Conservation (phyloP, 2,797 vertebrate genomes). For the Cichlasoma orientale region DNA sequence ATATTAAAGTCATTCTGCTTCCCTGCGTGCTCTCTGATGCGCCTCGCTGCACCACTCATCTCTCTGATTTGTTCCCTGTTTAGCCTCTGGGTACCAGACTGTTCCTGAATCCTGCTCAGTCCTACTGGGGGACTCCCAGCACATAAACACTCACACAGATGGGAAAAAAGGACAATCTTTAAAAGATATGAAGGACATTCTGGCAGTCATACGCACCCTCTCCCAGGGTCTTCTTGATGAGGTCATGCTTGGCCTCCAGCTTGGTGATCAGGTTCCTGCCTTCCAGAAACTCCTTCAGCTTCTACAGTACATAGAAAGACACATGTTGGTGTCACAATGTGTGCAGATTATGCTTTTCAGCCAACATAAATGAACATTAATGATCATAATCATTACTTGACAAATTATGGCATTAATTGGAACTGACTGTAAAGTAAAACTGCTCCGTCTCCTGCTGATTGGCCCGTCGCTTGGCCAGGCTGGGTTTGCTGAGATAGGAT, state of each 20-base stretch:
- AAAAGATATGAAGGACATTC: conserved; percentile 39
- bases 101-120: conserved; percentile 17
- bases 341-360: neutral
- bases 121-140: neutral
- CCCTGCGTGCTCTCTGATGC: conserved; percentile 33
- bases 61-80: conserved; percentile 6
- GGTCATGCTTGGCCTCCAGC: conserved; percentile 95
- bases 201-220: conserved; percentile 89
- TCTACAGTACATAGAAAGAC: conserved; percentile 77
- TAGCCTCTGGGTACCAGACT: conserved; percentile 8
- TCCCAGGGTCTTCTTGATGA: conserved; percentile 95
- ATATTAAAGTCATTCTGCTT: conserved; percentile 39
- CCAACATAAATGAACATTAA: neutral
- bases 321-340: neutral
- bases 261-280: conserved; percentile 98
- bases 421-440: conserved; percentile 96
- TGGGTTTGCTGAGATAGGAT: conserved; percentile 98
- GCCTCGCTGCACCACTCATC: conserved; percentile 31
- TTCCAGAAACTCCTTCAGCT: conserved; percentile 98
- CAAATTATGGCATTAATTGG: neutral
- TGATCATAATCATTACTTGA: neutral
- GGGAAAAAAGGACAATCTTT: conserved; percentile 16
- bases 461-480: conserved; percentile 94
- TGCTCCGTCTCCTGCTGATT: conserved; percentile 99
- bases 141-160: conserved; percentile 11